Percentiles rank a stretch among this genome's conserved stretches.
Conservation (phyloP, 2,888 invertebrate genomes). For the Cecidostiba fungosa region DNA sequence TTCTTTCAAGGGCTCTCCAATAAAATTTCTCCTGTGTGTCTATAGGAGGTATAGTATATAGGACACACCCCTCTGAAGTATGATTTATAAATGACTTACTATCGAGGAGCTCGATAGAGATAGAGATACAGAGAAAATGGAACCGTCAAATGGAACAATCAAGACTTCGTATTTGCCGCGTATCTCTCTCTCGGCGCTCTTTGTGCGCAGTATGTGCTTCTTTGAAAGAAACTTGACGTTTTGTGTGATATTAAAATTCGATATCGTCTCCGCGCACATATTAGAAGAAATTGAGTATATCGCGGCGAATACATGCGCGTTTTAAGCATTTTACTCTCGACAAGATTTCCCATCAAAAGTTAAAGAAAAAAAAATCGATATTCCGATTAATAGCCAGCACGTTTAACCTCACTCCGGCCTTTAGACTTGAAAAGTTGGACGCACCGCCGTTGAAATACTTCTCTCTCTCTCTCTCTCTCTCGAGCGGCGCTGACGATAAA, state of each 20-base stretch:
- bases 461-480: background rate
- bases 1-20: slow-evolving; percentile 56
- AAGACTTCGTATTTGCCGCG: slow-evolving; percentile 8
- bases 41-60: background rate
- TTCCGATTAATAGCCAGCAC: slow-evolving; percentile 1
- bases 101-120: slow-evolving; percentile 49
- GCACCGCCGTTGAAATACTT: background rate
- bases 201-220: too few species aligned
- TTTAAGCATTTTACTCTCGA: too few species aligned
- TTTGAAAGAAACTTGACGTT: background rate
- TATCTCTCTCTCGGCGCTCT: background rate
- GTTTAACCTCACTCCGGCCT: background rate
- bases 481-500: slow-evolving; percentile 32
- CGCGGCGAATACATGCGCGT: background rate
- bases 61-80: background rate
- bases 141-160: slow-evolving; percentile 66
- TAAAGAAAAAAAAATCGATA: background rate
- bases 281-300: too few species aligned
- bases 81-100: slow-evolving; percentile 60
- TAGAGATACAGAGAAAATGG: slow-evolving; percentile 67
- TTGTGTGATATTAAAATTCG: background rate
- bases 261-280: too few species aligned
- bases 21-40: slow-evolving; percentile 38
- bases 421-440: background rate
- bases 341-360: background rate